Percentiles rank a stretch among this genome's conserved stretches.
phyloP scores from a whole-genome alignment of 2,113 vertebrate genomes.

The Oceanodroma tethys region DNA sequence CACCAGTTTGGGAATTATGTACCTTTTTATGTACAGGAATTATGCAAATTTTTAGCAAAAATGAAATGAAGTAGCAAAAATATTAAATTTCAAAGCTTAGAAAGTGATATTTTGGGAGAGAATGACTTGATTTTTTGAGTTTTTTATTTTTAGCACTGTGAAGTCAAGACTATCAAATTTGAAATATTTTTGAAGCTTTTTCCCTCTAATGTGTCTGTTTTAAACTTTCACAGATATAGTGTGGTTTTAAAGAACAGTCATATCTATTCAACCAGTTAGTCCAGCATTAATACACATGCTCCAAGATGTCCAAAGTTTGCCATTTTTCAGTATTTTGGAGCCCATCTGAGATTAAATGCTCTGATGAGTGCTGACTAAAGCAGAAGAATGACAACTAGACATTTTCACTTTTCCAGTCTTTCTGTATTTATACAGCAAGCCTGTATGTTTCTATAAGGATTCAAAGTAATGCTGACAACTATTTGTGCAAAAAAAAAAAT shows the following conservation, averaged over 20 bases:
- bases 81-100: not conserved
- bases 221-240: not conserved
- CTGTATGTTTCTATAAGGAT: not conserved
- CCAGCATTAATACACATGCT: not conserved
- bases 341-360: not conserved
- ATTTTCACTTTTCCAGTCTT: not conserved
- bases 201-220: not conserved
- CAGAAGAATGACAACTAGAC: not conserved
- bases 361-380: not conserved
- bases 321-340: not conserved
- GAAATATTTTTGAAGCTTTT: not conserved
- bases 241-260: not conserved
- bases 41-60: not conserved
- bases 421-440: not conserved
- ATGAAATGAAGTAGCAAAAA: not conserved
- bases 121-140: not conserved
- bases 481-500: not conserved
- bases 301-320: not conserved
- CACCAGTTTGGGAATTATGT: not conserved
- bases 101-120: not conserved
- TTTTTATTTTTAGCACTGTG: not conserved
- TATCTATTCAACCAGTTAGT: not conserved
- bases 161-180: not conserved
- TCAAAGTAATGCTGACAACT: not conserved
- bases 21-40: not conserved